Evolutionary conservation across 2,888 invertebrate species (phyloP), one percentile per base, ranked within the genome.

Genomic region (Drosophila colorata): DNA sequence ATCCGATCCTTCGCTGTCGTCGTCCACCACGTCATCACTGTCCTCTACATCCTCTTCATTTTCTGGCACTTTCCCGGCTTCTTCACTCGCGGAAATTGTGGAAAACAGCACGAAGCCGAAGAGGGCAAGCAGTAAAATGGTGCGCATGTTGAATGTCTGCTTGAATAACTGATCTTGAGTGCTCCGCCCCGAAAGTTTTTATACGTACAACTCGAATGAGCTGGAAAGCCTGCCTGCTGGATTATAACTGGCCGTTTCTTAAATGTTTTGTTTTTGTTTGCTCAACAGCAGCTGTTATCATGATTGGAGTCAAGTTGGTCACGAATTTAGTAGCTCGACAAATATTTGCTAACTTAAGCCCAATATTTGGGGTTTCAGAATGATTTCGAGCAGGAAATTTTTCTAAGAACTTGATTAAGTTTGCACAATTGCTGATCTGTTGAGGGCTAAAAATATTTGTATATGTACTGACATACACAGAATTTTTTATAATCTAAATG

Each of bases 21-120:
- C 43, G 11, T n/a, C 41, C 1, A 41, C 47, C 1, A 9, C 16
- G 7, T 41, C 43, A 0, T 46, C 59, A 7, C 38, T 13, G 5
- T 9, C 48, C 2, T 23, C 8, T 14, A 31, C 23, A 2, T 9
- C n/a, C 1, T 25, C 56, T 2, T 8, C 44, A 6, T 37, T 18
- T 31, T 49, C 7, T 31, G 1, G 5, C 0, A 18, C 14, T 0
- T 51, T 0, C 1, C 8, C 5, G 4, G 6, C 8, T 2, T 40
- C 41, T 1, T 60, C 46, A 7, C 44, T 35, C 0, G 78, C 73
- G 8, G 61, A 58, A 2, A 70, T 58, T 13, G 60, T 55, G 47
- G 80, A 58, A 23, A 84, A 40, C 3, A 86, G 67, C 59, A 84
- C 80, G 37, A 69, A 56, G 38, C 88, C 88, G 40, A 84, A 83